Evolutionary conservation across 2,113 vertebrate genomes (phyloP).

Genomic region (Dinomys branickii): DNA sequence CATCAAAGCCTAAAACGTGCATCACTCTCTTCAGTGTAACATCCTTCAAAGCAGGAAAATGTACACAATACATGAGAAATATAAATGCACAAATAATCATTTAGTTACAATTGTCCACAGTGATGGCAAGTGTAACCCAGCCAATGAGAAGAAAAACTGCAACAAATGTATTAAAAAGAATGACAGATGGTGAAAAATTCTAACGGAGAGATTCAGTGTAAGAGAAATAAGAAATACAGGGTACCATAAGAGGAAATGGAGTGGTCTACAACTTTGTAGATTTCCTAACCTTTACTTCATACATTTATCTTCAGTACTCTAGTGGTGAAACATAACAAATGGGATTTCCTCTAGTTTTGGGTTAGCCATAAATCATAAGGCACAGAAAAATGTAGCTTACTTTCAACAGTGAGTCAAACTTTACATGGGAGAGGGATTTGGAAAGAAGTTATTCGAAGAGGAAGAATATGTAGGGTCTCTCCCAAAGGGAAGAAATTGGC

Average conservation of each 20-base stretch:
- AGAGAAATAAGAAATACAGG: not conserved
- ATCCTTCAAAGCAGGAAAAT: not conserved
- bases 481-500: not conserved
- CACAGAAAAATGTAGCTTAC: not conserved
- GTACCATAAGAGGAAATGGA: not conserved
- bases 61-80: not conserved
- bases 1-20: not conserved
- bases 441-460: not conserved
- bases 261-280: not conserved
- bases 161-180: not conserved
- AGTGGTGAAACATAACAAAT: not conserved
- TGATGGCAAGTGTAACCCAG: not conserved
- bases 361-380: not conserved
- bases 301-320: not conserved
- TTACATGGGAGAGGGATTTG: not conserved
- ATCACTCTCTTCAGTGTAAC: not conserved
- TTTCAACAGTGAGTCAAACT: not conserved
- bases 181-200: not conserved
- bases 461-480: not conserved
- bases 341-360: not conserved
- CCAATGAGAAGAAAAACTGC: not conserved
- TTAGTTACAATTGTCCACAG: not conserved
- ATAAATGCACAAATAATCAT: slow-evolving; percentile 5
- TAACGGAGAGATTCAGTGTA: not conserved
- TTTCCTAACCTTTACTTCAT: not conserved